Evolutionary conservation across 2,888 invertebrate species (phyloP).

Genomic region (Drosophila macrothrix): DNA sequence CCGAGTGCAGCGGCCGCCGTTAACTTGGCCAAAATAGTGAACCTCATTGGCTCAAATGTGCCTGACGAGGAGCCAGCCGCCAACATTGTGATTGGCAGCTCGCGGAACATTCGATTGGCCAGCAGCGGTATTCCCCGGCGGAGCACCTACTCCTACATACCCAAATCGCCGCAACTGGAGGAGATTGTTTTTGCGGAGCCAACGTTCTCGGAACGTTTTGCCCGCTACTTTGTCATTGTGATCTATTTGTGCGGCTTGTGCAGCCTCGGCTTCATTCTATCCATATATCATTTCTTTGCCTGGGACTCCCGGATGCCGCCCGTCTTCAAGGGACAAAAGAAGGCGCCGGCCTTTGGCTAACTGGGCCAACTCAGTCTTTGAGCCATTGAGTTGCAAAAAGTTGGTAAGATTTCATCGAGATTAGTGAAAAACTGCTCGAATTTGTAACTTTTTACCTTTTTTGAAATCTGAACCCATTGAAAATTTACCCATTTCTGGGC

Average conservation of each 20-base stretch:
- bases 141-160: conserved; percentile 62
- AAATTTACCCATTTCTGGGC: no score
- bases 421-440: neutral
- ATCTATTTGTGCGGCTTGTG: conserved; percentile 83
- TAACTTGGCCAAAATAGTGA: conserved; percentile 74
- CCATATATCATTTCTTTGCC: conserved; percentile 84
- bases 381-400: neutral
- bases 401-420: conserved; percentile 17
- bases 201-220: conserved; percentile 78
- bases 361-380: neutral
- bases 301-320: conserved; percentile 85
- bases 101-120: conserved; percentile 58
- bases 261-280: conserved; percentile 82
- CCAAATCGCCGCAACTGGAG: conserved; percentile 72
- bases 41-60: conserved; percentile 73
- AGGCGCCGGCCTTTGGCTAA: conserved; percentile 68
- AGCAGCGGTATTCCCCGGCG: conserved; percentile 61
- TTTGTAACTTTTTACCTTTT: neutral
- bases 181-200: conserved; percentile 74
- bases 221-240: conserved; percentile 81
- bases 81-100: neutral
- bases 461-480: no score
- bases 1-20: conserved; percentile 40
- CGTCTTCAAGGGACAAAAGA: conserved; percentile 82
- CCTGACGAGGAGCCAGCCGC: conserved; percentile 20